Base-by-base conservation (phyloP, 2,888 invertebrate species). In the Amitus sp. region DNA sequence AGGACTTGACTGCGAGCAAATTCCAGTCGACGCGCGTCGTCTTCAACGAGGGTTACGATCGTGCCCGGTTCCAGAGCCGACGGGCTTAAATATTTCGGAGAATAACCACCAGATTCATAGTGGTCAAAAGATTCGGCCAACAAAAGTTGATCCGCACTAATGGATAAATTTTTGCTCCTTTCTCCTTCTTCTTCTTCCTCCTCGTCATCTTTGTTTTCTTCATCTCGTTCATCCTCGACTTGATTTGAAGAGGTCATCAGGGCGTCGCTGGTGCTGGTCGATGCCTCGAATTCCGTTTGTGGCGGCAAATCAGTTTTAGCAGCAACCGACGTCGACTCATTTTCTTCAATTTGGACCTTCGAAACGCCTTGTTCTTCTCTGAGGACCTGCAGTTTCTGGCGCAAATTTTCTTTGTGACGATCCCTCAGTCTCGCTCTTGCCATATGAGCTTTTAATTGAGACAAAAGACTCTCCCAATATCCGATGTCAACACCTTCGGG, bases 391-490 rank as follows among this genome's bases (percentile, higher is more conserved):
- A 98, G 85, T 84, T 98, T 98, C 74, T 91, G 89, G 48, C 91
- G 87, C 66, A 98, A 85, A 82, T 94, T 94, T 67, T 90, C 90
- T 83, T 96, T 94, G 84, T 99, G 98, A 0, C 94, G 86, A 83
- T 98, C 98, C 51, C 95, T 86, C 9, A 99, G 86, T 27, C 98
- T 86, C 0, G 96, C 95, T 72, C 96, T 87, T 0, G 97, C 94
- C 90, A 95, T 95, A 82, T 96, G 95, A 4, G 96, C 97, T 85
- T 95, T 96, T 7, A 99, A 85, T 81, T 97, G 96, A n/a, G 94
- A 94, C 28, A 97, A 85, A 66, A 99, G 84, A 45, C 95, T 94
- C 85, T 99, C 98, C 98, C 98, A 99, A 83, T 98, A 99, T 42
- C 95, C 95, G 65, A 98, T 92, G 84, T 98, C 98, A 42, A 97